These are phyloP conservation scores for Phyllotreta cruciferae DNA, from an alignment of 2,888 invertebrate genomes.

Conservation along the genomic window DNA sequence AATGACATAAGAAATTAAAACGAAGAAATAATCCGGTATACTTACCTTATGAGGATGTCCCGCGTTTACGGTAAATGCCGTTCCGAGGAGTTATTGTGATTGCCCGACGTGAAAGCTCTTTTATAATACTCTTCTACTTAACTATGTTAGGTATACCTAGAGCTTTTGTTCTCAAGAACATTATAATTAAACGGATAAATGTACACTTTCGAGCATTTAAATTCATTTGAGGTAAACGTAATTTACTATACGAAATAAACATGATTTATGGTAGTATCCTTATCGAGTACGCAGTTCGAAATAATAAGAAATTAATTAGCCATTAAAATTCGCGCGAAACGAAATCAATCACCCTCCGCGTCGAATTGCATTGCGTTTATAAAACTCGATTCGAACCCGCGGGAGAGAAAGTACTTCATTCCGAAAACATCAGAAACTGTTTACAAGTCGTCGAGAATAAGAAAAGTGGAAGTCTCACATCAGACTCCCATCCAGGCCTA, in stretches of 20 bases:
- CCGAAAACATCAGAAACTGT: slow-evolving; percentile 36
- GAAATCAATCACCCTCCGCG: neutral
- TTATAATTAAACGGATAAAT: no score
- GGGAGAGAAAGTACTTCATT: slow-evolving; percentile 20
- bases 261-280: neutral
- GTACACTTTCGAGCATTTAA: neutral
- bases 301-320: no score
- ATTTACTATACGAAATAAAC: neutral
- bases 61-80: slow-evolving; percentile 9
- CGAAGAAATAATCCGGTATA: slow-evolving; percentile 21
- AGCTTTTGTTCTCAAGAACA: neutral
- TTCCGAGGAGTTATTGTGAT: slow-evolving; percentile 8
- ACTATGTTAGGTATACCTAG: neutral
- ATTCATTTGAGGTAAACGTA: slow-evolving; percentile 2
- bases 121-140: slow-evolving; percentile 8
- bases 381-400: slow-evolving; percentile 22
- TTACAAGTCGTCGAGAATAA: slow-evolving; percentile 36
- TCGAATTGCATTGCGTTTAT: slow-evolving; percentile 3
- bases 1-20: slow-evolving; percentile 34
- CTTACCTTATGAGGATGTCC: slow-evolving; percentile 2
- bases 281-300: neutral
- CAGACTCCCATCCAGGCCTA: slow-evolving; percentile 35
- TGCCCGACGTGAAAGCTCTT: slow-evolving; percentile 8
- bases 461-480: slow-evolving; percentile 40
- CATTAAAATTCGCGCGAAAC: no score